Percentiles rank a stretch among this genome's conserved stretches.
Evolutionary conservation across 2,797 vertebrate species (phyloP).

Genomic region (Falco columbarius): DNA sequence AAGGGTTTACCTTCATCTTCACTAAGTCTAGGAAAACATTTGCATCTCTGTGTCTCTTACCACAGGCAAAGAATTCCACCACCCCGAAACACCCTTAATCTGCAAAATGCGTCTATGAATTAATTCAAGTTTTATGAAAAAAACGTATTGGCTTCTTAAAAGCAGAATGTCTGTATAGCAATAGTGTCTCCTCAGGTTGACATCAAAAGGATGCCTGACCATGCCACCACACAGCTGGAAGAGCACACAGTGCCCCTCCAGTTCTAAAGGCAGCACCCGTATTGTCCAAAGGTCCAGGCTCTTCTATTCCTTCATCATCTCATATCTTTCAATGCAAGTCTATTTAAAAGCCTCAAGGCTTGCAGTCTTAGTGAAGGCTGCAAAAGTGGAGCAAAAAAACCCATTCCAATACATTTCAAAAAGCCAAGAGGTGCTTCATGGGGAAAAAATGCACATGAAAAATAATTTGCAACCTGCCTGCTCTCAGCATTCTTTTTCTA

Average conservation of each 20-base stretch:
- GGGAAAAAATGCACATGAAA: background rate
- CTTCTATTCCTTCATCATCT: background rate
- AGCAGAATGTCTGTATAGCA: background rate
- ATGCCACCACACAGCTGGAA: background rate
- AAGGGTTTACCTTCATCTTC: conserved; percentile 46
- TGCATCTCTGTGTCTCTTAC: conserved; percentile 25
- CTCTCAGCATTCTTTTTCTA: background rate
- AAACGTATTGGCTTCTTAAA: background rate
- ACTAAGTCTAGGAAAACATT: conserved; percentile 20
- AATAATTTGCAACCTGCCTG: background rate
- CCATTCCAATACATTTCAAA: background rate
- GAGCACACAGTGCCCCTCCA: background rate
- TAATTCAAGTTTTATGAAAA: conserved; percentile 39
- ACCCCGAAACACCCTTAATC: background rate
- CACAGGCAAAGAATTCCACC: conserved; percentile 22
- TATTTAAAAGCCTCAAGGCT: background rate
- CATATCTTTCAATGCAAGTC: background rate
- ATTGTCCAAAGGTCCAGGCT: background rate
- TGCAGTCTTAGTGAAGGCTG: background rate
- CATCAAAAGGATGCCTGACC: background rate
- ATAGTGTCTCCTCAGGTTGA: background rate
- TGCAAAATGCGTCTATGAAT: conserved; percentile 42
- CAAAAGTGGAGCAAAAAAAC: background rate
- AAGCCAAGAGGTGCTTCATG: background rate
- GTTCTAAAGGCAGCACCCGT: background rate